A percentile compares a stretch with the other conserved stretches of the same genome.
These are phyloP conservation scores for Digitonthophagus gazella DNA, from an alignment of 2,888 invertebrate genomes.

Conservation along the genomic window DNA sequence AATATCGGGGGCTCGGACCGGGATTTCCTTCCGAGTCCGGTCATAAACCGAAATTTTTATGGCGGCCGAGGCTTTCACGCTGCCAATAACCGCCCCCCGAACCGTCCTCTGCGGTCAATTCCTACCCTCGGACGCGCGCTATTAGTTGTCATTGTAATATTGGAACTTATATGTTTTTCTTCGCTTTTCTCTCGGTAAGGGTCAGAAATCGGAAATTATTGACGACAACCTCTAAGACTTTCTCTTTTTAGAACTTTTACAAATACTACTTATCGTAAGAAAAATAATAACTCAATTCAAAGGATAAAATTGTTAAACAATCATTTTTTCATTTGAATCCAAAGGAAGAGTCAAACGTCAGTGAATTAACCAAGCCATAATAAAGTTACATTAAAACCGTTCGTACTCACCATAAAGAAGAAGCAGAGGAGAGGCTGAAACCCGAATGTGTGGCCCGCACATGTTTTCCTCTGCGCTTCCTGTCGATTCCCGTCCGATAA, in stretches of 20 bases:
- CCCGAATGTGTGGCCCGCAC: background rate
- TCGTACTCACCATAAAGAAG: too few relatives aligned
- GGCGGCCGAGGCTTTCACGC: conserved; percentile 29
- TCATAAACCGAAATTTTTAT: conserved; percentile 18
- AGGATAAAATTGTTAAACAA: too few relatives aligned
- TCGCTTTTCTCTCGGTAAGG: too few relatives aligned
- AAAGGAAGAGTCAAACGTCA: too few relatives aligned
- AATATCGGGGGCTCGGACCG: background rate
- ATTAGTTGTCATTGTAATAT: conserved; percentile 42
- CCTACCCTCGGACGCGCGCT: conserved; percentile 10
- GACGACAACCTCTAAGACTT: too few relatives aligned
- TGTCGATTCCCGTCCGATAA: background rate
- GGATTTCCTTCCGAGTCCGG: background rate
- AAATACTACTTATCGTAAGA: too few relatives aligned
- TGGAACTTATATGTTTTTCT: conserved; percentile 41
- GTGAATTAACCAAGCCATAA: too few relatives aligned
- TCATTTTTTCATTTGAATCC: too few relatives aligned
- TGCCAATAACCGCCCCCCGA: conserved; percentile 6
- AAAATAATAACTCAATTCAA: too few relatives aligned
- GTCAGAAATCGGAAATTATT: too few relatives aligned
- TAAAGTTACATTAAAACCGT: too few relatives aligned
- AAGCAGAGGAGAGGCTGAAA: background rate
- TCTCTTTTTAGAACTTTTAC: too few relatives aligned
- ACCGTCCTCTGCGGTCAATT: conserved; percentile 37
- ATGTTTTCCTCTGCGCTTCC: background rate